These are phyloP conservation scores for Eupeodes latifasciatus DNA, from an alignment of 2,888 invertebrate genomes.

Conservation along the genomic window DNA sequence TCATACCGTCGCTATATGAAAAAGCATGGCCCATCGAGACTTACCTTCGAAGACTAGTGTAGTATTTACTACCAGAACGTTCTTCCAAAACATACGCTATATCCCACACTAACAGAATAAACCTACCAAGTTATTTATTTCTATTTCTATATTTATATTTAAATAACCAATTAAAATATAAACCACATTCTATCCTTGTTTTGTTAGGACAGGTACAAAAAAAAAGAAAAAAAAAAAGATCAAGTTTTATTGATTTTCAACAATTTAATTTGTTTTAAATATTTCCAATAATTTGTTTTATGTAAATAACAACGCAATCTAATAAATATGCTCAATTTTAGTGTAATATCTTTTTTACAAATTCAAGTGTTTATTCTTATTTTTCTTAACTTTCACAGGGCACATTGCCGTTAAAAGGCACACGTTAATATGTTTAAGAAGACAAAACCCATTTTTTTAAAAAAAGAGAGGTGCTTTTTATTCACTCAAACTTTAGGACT, in stretches of 20 bases:
- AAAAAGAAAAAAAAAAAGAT: slow-evolving; percentile 67
- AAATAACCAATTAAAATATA: slow-evolving; percentile 17
- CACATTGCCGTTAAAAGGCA: neutral
- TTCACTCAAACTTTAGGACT: no score
- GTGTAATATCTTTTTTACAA: slow-evolving; percentile 41
- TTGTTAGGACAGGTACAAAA: slow-evolving; percentile 14
- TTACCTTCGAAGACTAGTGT: slow-evolving; percentile 93
- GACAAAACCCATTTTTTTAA: no score
- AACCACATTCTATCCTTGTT: neutral
- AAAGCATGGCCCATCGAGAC: slow-evolving; percentile 94
- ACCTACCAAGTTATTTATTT: slow-evolving; percentile 61
- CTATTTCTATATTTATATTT: slow-evolving; percentile 53
- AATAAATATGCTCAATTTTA: slow-evolving; percentile 66
- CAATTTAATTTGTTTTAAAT: slow-evolving; percentile 34
- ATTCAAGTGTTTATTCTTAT: neutral
- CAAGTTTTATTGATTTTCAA: slow-evolving; percentile 81
- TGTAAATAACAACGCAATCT: slow-evolving; percentile 67
- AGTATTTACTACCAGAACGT: neutral
- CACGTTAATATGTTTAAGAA: no score
- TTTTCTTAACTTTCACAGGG: neutral
- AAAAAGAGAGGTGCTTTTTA: neutral
- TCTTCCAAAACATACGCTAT: slow-evolving; percentile 3
- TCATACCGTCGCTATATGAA: slow-evolving; percentile 95
- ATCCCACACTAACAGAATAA: neutral
- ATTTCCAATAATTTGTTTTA: slow-evolving; percentile 26